Conservation (phyloP, 2,888 invertebrate species). For the Camptogramma bilineatum region DNA sequence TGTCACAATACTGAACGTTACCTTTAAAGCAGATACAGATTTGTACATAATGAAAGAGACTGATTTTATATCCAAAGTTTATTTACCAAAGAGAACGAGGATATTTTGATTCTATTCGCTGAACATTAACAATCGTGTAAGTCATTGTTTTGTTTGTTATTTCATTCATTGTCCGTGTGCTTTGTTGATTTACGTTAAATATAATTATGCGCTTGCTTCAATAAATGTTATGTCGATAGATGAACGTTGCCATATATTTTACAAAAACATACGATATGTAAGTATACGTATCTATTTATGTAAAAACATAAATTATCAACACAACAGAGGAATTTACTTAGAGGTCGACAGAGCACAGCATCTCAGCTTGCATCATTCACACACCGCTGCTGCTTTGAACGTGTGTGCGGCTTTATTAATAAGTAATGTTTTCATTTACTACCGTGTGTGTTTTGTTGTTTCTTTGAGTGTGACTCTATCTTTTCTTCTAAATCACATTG, state of each 20-base stretch:
- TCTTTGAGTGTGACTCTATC: conserved; percentile 36
- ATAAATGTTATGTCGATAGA: conserved; percentile 56
- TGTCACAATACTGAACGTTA: conserved; percentile 84
- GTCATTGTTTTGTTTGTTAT: conserved; percentile 84
- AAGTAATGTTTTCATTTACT: conserved; percentile 31
- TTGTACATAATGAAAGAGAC: conserved; percentile 83
- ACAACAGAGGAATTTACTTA: conserved; percentile 17
- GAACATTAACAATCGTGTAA: conserved; percentile 82
- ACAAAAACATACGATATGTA: conserved; percentile 19
- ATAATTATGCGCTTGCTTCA: conserved; percentile 75
- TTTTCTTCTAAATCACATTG: conserved; percentile 28
- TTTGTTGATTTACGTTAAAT: conserved; percentile 70
- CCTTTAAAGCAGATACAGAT: conserved; percentile 61
- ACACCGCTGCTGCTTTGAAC: conserved; percentile 67
- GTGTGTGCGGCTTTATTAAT: conserved; percentile 50
- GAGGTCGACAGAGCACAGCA: conserved; percentile 57
- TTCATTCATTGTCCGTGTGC: conserved; percentile 84
- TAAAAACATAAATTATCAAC: conserved; percentile 18
- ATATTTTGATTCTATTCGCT: conserved; percentile 77
- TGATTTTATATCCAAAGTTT: conserved; percentile 81
- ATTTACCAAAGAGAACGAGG: conserved; percentile 72
- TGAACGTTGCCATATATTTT: conserved; percentile 42
- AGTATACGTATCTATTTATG: conserved; percentile 32
- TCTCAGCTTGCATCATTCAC: conserved; percentile 66
- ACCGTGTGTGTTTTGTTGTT: conserved; percentile 44